These are phyloP conservation scores for Monopterus albus DNA, from an alignment of 2,113 vertebrate genomes.

Conservation along the genomic window DNA sequence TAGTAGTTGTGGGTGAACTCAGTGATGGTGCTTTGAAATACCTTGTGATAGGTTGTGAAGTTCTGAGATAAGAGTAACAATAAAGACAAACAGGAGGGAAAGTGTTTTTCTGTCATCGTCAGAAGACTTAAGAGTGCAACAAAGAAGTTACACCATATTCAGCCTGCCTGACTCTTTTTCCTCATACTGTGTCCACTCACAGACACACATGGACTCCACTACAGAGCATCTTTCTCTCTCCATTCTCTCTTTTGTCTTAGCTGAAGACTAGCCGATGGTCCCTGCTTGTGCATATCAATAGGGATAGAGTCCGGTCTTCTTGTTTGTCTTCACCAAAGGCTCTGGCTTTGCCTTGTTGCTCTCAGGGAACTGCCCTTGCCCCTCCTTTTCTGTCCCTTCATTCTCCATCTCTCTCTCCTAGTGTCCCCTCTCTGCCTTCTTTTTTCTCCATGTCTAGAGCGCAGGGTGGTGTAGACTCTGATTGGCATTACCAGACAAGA, in stretches of 20 bases:
- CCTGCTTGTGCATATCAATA: slow-evolving; percentile 85
- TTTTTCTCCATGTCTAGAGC: slow-evolving; percentile 67
- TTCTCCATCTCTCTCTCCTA: slow-evolving; percentile 66
- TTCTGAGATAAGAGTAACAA: slow-evolving; percentile 12
- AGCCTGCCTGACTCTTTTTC: slow-evolving; percentile 66
- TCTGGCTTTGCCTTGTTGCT: slow-evolving; percentile 84
- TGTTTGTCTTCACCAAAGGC: slow-evolving; percentile 86
- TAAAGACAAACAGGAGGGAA: slow-evolving; percentile 32
- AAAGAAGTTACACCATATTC: slow-evolving; percentile 73
- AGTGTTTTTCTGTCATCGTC: slow-evolving; percentile 34
- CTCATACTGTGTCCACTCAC: slow-evolving; percentile 75
- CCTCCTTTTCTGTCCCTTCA: slow-evolving; percentile 71
- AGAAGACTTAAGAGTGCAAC: slow-evolving; percentile 51
- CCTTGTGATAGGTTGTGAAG: not conserved
- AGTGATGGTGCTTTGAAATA: not conserved
- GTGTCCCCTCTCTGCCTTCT: slow-evolving; percentile 68
- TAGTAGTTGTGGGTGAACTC: not conserved
- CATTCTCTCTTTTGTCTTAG: slow-evolving; percentile 80
- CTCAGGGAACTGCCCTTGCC: slow-evolving; percentile 80
- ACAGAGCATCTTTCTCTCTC: slow-evolving; percentile 70
- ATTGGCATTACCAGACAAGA: slow-evolving; percentile 86
- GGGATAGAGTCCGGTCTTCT: slow-evolving; percentile 80
- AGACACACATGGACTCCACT: slow-evolving; percentile 76
- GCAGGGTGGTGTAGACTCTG: slow-evolving; percentile 72
- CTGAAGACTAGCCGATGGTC: slow-evolving; percentile 77